Evolutionary conservation across 2,113 vertebrate species (phyloP), one percentile per base, ranked within the genome.

Genomic region (Xenopus laevis): DNA sequence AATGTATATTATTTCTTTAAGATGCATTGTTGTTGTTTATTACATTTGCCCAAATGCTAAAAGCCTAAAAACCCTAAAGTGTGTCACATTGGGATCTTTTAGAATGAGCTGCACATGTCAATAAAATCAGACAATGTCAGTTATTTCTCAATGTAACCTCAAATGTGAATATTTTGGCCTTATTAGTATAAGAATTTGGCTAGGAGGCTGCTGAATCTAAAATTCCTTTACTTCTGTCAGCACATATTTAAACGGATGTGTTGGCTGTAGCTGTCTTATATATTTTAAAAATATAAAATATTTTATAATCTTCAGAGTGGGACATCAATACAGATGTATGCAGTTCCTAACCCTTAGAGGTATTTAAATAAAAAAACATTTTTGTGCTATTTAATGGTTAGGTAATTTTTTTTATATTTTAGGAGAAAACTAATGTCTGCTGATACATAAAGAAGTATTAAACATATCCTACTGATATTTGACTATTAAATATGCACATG

Each of bases 21-120:
- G n/a, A n/a, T n/a, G n/a, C n/a, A n/a, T n/a, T n/a, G n/a, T n/a
- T n/a, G n/a, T n/a, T n/a, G n/a, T n/a, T n/a, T n/a, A n/a, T n/a
- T n/a, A n/a, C n/a, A n/a, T n/a, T n/a, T n/a, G n/a, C n/a, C n/a
- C n/a, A n/a, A n/a, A n/a, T n/a, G n/a, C n/a, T n/a, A n/a, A n/a
- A n/a, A n/a, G 78, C 68, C 84, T 86, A 85, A 87, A 86, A 84
- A 82, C 86, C 88, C 4, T 82, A 86, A 81, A 81, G 77, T 75
- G 63, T 86, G 85, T 88, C 86, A 84, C 72, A 27, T 79, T 80
- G 72, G 80, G 82, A 75, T 83, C 84, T 84, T 84, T 78, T 87
- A 79, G 84, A 82, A 84, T 0, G 78, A 86, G 80, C 73, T 78
- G 74, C 81, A 79, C 68, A 46, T 83, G 87, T 84, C 86, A 89